Evolutionary conservation across 2,888 invertebrate species (phyloP).

Genomic region (Parascotia fuliginaria): DNA sequence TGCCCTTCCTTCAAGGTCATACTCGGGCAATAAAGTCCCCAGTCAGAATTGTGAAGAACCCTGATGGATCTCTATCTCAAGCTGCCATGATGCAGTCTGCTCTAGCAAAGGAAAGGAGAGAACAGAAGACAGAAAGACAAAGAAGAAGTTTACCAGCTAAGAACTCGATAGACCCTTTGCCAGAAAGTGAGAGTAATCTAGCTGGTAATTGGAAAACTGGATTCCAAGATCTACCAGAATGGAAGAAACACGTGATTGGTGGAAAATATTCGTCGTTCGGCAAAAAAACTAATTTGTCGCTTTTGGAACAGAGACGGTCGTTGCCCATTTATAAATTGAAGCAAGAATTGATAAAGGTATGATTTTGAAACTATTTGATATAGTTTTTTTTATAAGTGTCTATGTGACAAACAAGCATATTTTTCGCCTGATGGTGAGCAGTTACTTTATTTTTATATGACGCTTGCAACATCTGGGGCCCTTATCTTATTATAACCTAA

Average conservation of each 20-base stretch:
- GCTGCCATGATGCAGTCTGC: conserved; percentile 99
- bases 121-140: conserved; percentile 97
- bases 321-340: conserved; percentile 98
- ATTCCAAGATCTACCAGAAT: conserved; percentile 97
- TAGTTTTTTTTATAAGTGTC: too few species aligned
- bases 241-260: conserved; percentile 99
- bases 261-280: conserved; percentile 99
- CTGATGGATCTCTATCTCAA: conserved; percentile 99
- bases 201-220: conserved; percentile 94
- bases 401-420: too few species aligned
- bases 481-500: too few species aligned
- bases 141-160: conserved; percentile 94
- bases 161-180: conserved; percentile 98
- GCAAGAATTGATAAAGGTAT: conserved; percentile 95
- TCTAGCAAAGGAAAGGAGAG: conserved; percentile 97
- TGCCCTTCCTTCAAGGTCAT: conserved; percentile 97
- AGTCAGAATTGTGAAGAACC: conserved; percentile 98
- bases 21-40: conserved; percentile 96
- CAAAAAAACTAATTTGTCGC: conserved; percentile 96
- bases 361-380: too few species aligned
- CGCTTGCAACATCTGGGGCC: too few species aligned
- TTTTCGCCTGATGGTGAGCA: too few species aligned
- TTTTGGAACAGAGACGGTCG: conserved; percentile 97
- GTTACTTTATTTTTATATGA: too few species aligned
- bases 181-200: conserved; percentile 91